Base-by-base conservation (phyloP, 2,888 invertebrate species). In the Tuberolachnus salignus region DNA sequence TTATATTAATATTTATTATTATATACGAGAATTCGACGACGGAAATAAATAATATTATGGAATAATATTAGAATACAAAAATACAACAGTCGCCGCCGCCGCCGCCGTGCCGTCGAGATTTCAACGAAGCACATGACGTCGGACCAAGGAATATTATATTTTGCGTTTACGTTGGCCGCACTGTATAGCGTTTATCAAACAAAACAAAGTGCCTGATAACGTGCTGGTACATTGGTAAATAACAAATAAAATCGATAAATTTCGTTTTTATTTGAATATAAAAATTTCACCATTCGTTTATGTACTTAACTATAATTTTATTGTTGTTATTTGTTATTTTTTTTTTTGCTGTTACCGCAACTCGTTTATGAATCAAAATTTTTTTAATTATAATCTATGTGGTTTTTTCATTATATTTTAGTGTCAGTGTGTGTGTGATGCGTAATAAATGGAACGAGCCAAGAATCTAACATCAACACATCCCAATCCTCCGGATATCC, bases 201-300 rank as follows among this genome's bases (percentile, higher is more conserved):
- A 23, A 44, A 73, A 73, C 53, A 73, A 63, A 63, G 63, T 51
- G n/a, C 21, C 19, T 63, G 73, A 73, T 73, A 73, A 73, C 49
- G 34, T 23, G 16, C 3, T 26, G 16, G 13, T 26, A n/a, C 9
- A 42, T 16, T 26, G 34, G 55, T 46, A 51, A 73, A 73, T 73
- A 73, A 63, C n/a, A 51, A 63, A 63, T 53, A 46, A 72, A 53
- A 73, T 63, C 63, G 19, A 63, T 73, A 73, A 72, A 53, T 63
- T 53, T 73, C 73, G 73, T 73, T 73, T 73, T 73, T 73, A 73
- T 73, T 73, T 73, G 73, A 73, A 73, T 4, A 34, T 34, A 34
- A 34, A 34, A 34, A 34, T 34, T 34, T 34, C 34, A 34, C 34
- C 21, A 21, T 34, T 42, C 55, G 34, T 34, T 49, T 1, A 4